Conservation (phyloP, 2,113 vertebrate genomes). For the Plestiodon gilberti region DNA sequence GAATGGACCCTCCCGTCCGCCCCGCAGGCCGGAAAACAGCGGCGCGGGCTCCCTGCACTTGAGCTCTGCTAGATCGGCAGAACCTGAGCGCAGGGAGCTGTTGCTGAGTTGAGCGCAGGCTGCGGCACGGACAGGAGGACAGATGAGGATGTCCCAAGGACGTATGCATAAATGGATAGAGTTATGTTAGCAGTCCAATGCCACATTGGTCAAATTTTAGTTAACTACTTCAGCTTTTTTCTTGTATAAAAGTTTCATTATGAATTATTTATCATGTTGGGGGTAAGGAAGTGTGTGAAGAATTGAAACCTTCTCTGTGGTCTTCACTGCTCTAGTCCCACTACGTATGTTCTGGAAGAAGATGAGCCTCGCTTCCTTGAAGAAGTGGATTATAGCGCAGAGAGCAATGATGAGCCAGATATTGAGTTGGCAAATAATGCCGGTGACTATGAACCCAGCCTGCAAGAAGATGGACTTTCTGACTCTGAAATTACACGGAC, state of each 20-base stretch:
- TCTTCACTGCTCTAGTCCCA: constrained; percentile 81
- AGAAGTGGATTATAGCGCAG: constrained; percentile 97
- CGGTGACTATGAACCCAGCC: constrained; percentile 76
- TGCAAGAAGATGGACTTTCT: constrained; percentile 83
- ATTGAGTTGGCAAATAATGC: constrained; percentile 76
- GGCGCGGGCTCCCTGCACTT: no score
- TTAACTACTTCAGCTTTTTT: background rate
- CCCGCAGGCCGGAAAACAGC: no score
- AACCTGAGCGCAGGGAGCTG: no score
- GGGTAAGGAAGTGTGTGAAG: background rate
- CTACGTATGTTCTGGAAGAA: constrained; percentile 93
- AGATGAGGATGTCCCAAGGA: no score
- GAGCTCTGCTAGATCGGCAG: no score
- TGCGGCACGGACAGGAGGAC: no score
- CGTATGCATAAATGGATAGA: background rate
- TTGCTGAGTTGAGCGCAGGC: no score
- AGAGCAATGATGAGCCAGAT: constrained; percentile 93
- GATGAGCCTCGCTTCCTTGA: constrained; percentile 96
- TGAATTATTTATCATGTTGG: background rate
- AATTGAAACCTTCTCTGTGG: constrained; percentile 35
- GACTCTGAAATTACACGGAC: constrained; percentile 84
- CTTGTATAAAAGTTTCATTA: background rate
- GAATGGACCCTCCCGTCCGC: no score
- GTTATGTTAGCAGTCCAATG: background rate
- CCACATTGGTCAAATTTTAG: background rate